phyloP scores from a whole-genome alignment of 2,888 invertebrate species.

The Sinohyriopsis cumingii region DNA sequence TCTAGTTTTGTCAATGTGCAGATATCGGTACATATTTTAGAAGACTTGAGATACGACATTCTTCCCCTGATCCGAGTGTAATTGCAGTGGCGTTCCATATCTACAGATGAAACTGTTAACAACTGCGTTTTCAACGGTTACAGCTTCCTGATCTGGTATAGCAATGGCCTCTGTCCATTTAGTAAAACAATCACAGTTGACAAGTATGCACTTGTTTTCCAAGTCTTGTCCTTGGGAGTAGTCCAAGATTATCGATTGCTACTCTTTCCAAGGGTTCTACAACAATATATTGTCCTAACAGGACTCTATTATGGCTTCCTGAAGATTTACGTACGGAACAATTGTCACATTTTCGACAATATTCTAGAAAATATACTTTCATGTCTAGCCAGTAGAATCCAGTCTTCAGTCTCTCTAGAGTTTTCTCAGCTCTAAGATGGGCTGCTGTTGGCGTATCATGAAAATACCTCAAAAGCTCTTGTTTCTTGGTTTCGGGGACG shows the following conservation, averaged over 20 bases:
- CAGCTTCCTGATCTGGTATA: too few species aligned
- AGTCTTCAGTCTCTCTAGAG: too few species aligned
- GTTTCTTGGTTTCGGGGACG: conserved; percentile 2
- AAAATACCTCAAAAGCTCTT: too few species aligned
- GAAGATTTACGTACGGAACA: conserved; percentile 14
- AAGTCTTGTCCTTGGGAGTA: conserved; percentile 9
- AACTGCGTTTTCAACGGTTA: conserved; percentile 21
- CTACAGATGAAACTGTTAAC: conserved; percentile 19
- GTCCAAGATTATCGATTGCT: conserved; percentile 24
- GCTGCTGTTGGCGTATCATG: too few species aligned
- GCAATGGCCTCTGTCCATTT: too few species aligned
- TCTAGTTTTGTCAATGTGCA: conserved; percentile 10
- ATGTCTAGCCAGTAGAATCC: too few species aligned
- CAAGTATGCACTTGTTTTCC: conserved; percentile 31
- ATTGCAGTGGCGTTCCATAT: conserved; percentile 13
- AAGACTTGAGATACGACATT: too few species aligned
- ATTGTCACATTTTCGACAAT: conserved; percentile 4
- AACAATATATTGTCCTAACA: conserved; percentile 8
- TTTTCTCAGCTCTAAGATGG: too few species aligned
- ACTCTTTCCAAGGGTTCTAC: conserved; percentile 33
- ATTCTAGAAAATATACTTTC: conserved; percentile 10
- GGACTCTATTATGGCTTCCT: not conserved
- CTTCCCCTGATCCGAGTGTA: too few species aligned
- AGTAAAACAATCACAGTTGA: too few species aligned
- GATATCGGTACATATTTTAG: conserved; percentile 4